phyloP scores from a whole-genome alignment of 2,888 invertebrate genomes.

The Gordius sp. region DNA sequence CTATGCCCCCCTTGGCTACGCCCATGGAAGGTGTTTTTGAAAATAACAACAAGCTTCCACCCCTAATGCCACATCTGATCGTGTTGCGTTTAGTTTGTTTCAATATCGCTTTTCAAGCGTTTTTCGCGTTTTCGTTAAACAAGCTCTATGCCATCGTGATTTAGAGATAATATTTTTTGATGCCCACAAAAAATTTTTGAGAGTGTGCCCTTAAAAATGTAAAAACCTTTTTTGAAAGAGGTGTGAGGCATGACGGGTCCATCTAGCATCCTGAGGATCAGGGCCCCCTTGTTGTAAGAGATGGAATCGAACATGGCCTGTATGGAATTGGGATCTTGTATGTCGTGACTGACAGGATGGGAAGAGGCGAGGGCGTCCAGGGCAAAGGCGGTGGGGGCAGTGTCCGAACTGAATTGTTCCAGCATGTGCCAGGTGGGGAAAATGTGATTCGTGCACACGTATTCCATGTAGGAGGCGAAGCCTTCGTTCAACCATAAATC shows the following conservation, averaged over 20 bases:
- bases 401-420: not conserved
- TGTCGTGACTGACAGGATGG: conserved; percentile 46
- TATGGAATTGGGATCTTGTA: conserved; percentile 43
- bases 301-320: conserved; percentile 48
- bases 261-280: conserved; percentile 17
- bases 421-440: conserved; percentile 24
- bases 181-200: too few species aligned
- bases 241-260: conserved; percentile 16
- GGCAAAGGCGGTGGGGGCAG: not conserved
- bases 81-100: too few species aligned
- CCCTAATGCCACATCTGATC: too few species aligned
- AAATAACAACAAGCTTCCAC: too few species aligned
- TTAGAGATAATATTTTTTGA: too few species aligned
- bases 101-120: too few species aligned
- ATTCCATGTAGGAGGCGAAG: conserved; percentile 26
- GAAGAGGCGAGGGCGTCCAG: conserved; percentile 44
- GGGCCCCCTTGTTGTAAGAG: conserved; percentile 40
- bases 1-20: too few species aligned
- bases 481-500: conserved; percentile 28
- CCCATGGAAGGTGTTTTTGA: too few species aligned
- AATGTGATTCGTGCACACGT: conserved; percentile 22
- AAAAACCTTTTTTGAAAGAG: conserved; percentile 4
- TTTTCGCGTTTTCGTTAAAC: too few species aligned
- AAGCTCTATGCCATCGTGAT: too few species aligned
- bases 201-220: too few species aligned